Evolutionary conservation across 2,888 invertebrate genomes (phyloP).

Genomic region (Melikaiella ostensackeni): DNA sequence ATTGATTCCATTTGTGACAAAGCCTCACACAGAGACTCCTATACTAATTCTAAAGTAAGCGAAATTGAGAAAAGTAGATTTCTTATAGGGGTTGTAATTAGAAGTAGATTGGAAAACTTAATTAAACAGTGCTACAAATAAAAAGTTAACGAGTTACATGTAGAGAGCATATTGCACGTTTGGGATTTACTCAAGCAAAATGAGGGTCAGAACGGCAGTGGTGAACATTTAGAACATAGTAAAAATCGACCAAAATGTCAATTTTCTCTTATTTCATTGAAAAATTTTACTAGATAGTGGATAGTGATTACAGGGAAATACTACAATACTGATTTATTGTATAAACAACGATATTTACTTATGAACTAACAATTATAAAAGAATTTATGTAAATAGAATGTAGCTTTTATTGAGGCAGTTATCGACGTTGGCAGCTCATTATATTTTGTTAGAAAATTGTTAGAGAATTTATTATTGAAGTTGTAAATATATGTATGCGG

Average conservation of each 20-base stretch:
- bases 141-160: conserved; percentile 8
- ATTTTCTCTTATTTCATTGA: conserved; percentile 27
- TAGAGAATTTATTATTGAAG: not conserved
- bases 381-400: conserved; percentile 10
- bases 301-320: conserved; percentile 16
- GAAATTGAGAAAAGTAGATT: conserved; percentile 18
- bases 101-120: conserved; percentile 8
- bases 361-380: not conserved
- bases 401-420: conserved; percentile 6
- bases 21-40: conserved; percentile 1
- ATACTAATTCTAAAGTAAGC: conserved; percentile 16
- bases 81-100: conserved; percentile 14
- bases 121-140: conserved; percentile 7
- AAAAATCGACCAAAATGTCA: conserved; percentile 39
- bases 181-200: conserved; percentile 22
- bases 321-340: conserved; percentile 9
- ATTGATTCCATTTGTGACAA: conserved; percentile 33
- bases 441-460: not conserved
- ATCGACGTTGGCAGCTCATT: not conserved
- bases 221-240: conserved; percentile 24
- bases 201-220: conserved; percentile 25
- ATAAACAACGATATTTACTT: conserved; percentile 37
- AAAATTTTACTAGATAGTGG: conserved; percentile 13
- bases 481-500: not conserved
- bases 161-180: conserved; percentile 17